A percentile compares a stretch with the other conserved stretches of the same genome.
Conservation (phyloP, 2,797 vertebrate genomes). For the Melopsittacus undulatus region DNA sequence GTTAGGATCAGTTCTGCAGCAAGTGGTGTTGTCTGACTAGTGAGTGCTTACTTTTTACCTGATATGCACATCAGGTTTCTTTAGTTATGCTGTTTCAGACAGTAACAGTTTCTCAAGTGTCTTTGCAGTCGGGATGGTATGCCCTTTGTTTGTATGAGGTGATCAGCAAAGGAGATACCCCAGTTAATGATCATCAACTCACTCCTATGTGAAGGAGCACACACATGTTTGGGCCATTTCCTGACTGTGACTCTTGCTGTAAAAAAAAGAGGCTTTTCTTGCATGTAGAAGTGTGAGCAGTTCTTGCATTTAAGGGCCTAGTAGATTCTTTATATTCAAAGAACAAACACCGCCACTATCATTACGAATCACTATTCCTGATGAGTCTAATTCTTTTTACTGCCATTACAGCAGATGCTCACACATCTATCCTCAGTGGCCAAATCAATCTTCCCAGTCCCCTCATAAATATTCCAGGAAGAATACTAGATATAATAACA, state of each 20-base stretch:
- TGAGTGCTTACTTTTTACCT: not conserved
- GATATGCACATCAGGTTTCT: not conserved
- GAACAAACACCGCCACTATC: constrained; percentile 53
- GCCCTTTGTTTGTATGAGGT: not conserved
- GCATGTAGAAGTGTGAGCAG: not conserved
- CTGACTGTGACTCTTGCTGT: not conserved
- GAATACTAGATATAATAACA: not conserved
- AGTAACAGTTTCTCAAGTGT: not conserved
- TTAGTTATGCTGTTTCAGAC: not conserved
- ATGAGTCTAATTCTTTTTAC: constrained; percentile 76
- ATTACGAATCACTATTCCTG: constrained; percentile 73
- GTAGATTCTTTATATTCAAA: constrained; percentile 69
- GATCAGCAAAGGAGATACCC: not conserved
- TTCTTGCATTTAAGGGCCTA: constrained; percentile 28
- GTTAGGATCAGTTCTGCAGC: not conserved
- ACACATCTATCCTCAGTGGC: constrained; percentile 58
- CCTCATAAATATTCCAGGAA: constrained; percentile 61
- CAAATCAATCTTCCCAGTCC: constrained; percentile 61
- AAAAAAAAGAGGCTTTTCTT: not conserved
- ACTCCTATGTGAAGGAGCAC: not conserved
- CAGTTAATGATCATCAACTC: not conserved
- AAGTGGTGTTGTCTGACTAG: not conserved
- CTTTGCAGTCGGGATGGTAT: not conserved
- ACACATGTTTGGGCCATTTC: not conserved
- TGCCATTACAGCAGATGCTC: constrained; percentile 72